Conservation (phyloP, 2,797 vertebrate genomes). For the Bufotes viridis region DNA sequence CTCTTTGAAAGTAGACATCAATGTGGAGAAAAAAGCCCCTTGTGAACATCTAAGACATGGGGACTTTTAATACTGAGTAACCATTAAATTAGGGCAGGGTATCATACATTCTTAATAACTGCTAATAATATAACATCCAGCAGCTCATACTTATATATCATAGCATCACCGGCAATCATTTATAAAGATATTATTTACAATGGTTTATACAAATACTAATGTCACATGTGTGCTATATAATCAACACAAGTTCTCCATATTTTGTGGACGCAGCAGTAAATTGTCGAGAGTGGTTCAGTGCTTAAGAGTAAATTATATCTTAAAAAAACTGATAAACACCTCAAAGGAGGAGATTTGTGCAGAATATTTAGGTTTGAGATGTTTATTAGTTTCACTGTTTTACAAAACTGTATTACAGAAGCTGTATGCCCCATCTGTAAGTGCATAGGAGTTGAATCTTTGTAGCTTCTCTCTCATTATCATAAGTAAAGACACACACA, state of each 20-base stretch:
- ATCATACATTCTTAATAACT: neutral
- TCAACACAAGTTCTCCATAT: neutral
- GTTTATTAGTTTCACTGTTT: neutral
- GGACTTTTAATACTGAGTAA: conserved; percentile 1
- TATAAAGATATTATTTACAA: conserved; percentile 31
- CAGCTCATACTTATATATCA: neutral
- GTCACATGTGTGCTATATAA: conserved; percentile 9
- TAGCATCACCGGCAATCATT: conserved; percentile 14
- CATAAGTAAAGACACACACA: conserved; percentile 30
- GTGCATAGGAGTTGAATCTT: conserved; percentile 39
- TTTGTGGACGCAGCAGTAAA: neutral
- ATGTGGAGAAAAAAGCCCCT: conserved; percentile 30
- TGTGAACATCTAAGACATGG: neutral
- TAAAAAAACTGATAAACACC: neutral
- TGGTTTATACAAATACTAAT: conserved; percentile 34
- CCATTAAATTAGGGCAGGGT: neutral
- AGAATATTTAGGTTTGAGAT: neutral
- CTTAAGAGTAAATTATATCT: neutral
- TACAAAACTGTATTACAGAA: neutral
- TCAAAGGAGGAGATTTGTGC: neutral
- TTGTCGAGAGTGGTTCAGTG: neutral
- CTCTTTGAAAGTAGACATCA: conserved; percentile 56
- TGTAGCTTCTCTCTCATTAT: conserved; percentile 14
- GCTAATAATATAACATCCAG: conserved; percentile 3
- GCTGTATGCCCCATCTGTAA: conserved; percentile 1